Evolutionary conservation across 2,888 invertebrate species (phyloP).

Genomic region (Drosophila falleni): DNA sequence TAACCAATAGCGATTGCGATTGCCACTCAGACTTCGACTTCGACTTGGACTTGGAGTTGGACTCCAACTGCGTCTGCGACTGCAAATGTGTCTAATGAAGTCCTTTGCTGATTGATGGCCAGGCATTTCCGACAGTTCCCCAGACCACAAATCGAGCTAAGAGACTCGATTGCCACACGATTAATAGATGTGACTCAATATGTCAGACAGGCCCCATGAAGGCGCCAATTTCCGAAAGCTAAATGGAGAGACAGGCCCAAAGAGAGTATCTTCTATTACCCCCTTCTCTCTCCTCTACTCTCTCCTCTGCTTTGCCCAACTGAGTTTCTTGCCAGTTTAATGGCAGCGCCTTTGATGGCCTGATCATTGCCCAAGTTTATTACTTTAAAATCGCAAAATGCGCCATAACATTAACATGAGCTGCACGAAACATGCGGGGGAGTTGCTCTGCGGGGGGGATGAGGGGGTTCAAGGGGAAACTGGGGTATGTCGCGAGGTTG

Average conservation of each 20-base stretch:
- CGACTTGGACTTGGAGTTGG: conserved; percentile 1
- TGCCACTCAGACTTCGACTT: background rate
- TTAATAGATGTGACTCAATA: conserved; percentile 77
- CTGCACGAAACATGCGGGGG: conserved; percentile 7
- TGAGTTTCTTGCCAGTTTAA: conserved; percentile 49
- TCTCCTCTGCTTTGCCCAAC: background rate
- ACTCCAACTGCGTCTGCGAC: conserved; percentile 14
- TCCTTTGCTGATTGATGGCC: conserved; percentile 71
- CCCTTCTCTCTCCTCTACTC: background rate
- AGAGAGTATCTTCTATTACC: background rate
- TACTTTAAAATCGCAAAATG: conserved; percentile 75
- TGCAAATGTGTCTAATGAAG: conserved; percentile 74
- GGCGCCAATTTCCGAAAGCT: conserved; percentile 70
- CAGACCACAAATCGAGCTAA: conserved; percentile 15
- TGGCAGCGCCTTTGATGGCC: conserved; percentile 56
- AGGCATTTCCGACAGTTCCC: conserved; percentile 59
- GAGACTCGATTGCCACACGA: conserved; percentile 46
- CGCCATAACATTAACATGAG: conserved; percentile 60
- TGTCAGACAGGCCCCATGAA: conserved; percentile 46
- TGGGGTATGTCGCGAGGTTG: conserved; percentile 36
- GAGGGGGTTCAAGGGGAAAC: too few species aligned
- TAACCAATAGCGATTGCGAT: conserved; percentile 7
- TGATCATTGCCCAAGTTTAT: conserved; percentile 69
- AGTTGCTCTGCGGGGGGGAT: background rate
- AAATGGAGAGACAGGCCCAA: conserved; percentile 31